These are phyloP conservation scores for Acanthochromis polyacanthus DNA, from an alignment of 2,113 vertebrate genomes.

Conservation along the genomic window DNA sequence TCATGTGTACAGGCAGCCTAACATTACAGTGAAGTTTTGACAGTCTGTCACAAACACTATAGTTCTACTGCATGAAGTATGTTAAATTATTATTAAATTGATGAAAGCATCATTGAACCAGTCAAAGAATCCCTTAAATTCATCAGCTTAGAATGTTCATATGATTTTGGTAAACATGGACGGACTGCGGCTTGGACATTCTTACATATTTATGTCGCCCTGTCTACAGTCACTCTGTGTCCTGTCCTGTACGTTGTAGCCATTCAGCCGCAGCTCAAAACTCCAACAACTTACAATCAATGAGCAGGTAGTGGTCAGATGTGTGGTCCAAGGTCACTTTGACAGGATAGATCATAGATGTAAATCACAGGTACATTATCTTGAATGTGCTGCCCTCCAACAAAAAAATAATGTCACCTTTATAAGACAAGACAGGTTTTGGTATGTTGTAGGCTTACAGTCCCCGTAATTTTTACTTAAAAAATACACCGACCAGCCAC, in stretches of 20 bases:
- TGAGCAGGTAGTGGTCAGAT: constrained; percentile 31
- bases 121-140: neutral
- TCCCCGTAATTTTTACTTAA: neutral
- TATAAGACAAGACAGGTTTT: constrained; percentile 4
- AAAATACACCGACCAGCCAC: neutral
- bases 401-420: constrained; percentile 7
- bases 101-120: constrained; percentile 6
- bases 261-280: constrained; percentile 24
- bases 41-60: constrained; percentile 16
- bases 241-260: constrained; percentile 8
- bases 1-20: neutral
- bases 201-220: neutral
- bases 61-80: constrained; percentile 4
- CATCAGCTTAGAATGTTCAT: constrained; percentile 12
- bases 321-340: constrained; percentile 44
- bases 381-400: neutral
- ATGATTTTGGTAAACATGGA: constrained; percentile 9
- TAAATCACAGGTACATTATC: constrained; percentile 11
- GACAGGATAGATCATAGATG: constrained; percentile 19
- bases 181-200: neutral
- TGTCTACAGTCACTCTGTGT: neutral
- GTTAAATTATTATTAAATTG: constrained; percentile 5
- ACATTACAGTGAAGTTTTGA: constrained; percentile 25
- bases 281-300: neutral
- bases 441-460: neutral